These are phyloP conservation scores for Mandrillus leucophaeus DNA, from an alignment of 2,113 vertebrate genomes.

Conservation along the genomic window DNA sequence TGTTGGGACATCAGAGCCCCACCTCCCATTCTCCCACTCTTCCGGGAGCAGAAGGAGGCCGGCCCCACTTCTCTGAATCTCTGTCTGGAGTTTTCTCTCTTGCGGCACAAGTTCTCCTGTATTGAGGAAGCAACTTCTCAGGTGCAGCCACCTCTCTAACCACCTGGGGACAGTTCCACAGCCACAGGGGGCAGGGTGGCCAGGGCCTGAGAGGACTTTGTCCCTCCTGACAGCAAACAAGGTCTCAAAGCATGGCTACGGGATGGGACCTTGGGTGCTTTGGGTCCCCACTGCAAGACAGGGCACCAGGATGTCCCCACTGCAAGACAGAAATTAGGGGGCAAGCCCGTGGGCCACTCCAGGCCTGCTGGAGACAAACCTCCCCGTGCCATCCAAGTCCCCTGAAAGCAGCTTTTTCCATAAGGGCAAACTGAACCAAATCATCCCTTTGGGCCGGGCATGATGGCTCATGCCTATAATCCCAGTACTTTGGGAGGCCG, in stretches of 20 bases:
- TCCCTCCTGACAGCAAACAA: neutral
- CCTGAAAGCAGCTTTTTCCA: neutral
- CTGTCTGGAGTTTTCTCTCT: neutral
- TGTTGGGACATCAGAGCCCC: neutral
- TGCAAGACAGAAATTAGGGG: neutral
- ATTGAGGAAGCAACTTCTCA: neutral
- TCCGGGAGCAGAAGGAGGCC: neutral
- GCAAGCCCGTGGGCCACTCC: neutral
- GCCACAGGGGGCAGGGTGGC: rapidly evolving
- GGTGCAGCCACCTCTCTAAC: neutral
- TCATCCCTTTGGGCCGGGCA: neutral
- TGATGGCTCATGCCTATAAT: too few relatives aligned
- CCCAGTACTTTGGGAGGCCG: too few relatives aligned
- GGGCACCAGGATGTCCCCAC: neutral
- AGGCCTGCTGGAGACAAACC: neutral
- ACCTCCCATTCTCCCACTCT: neutral
- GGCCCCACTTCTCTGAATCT: rapidly evolving
- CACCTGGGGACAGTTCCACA: neutral
- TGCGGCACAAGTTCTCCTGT: neutral
- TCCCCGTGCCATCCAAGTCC: too few relatives aligned
- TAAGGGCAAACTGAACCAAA: neutral
- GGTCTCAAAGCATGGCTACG: neutral
- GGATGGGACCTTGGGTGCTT: too few relatives aligned
- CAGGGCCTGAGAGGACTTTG: neutral
- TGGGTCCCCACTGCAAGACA: neutral